Evolutionary conservation across 1,140 invertebrate species (phyloP), one percentile per base, ranked within the genome.

Genomic region (Pollicipes pollicipes): DNA sequence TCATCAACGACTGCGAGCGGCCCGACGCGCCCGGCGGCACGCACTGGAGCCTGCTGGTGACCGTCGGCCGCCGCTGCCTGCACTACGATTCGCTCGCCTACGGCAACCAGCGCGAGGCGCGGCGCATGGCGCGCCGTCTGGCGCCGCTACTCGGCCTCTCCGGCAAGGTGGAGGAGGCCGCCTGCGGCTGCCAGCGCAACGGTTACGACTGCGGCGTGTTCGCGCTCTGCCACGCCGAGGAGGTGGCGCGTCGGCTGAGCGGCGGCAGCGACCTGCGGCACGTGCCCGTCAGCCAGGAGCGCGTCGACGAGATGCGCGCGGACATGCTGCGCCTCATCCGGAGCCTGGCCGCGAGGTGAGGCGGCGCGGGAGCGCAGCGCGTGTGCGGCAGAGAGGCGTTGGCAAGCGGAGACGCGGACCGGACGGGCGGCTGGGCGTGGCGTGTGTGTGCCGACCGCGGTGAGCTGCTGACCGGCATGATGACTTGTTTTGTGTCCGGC

Each of bases 1-100:
- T 91, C n/a, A 78, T 96, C 24, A 95, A 95, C 79, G 88, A 96
- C 76, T 90, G 90, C 75, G 82, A 87, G 66, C 83, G 83, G 31
- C 81, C 83, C 70, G 84, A 87, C 68, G 79, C 81, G 30, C 85
- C 87, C 26, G 93, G 93, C 37, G 92, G 92, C 28, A 86, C 87
- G 13, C 93, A 96, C 78, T 96, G 93, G 93, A 91, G 88, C 75
- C 81, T 93, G 68, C 77, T 93, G 31, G 85, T 24, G 45, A 82
- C 83, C 73, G 79, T 78, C 29, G 87, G 89, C 76, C 83, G 83
- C 75, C 83, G 80, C 30, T 90, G 89, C 78, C 91, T 83, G 76
- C 90, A 93, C 78, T 86, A 88, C 75, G 91, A 94, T 82, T 93
- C 90, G 0, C 85, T 83, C 66, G 79, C 77, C 67, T 84, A 84